A percentile compares a stretch with the other conserved stretches of the same genome.
Conservation (phyloP, 2,888 invertebrate genomes). For the Eupeodes luniger region DNA sequence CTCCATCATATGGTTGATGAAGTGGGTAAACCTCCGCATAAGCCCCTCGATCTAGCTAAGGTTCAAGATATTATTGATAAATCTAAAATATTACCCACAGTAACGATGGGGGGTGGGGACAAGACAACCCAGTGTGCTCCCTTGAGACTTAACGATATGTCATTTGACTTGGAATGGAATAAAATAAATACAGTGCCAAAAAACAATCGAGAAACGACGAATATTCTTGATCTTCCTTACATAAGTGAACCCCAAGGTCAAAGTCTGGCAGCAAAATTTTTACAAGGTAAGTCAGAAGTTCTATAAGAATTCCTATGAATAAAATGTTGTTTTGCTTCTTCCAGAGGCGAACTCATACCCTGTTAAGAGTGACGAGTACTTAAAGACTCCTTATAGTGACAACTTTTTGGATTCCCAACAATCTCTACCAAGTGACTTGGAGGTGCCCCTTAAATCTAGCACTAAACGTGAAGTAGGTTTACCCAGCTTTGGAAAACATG, state of each 20-base stretch:
- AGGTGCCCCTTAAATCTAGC: conserved; percentile 13
- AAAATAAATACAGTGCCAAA: conserved; percentile 47
- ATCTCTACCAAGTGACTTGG: conserved; percentile 31
- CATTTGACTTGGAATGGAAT: conserved; percentile 73
- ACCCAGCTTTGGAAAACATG: conserved; percentile 26
- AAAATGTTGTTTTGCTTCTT: not conserved
- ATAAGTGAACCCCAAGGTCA: conserved; percentile 17
- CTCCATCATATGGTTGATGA: conserved; percentile 76
- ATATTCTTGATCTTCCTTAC: conserved; percentile 29
- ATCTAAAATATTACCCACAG: conserved; percentile 56
- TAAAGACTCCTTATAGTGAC: conserved; percentile 40
- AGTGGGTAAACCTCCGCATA: conserved; percentile 71
- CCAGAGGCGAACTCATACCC: conserved; percentile 44
- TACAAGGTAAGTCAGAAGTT: conserved; percentile 39
- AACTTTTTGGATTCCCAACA: conserved; percentile 57
- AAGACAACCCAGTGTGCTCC: conserved; percentile 72
- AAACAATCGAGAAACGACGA: conserved; percentile 30
- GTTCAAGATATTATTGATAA: conserved; percentile 74
- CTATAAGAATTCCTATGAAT: not conserved
- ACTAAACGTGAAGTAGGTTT: conserved; percentile 63
- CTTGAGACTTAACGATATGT: conserved; percentile 71
- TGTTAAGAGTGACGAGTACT: conserved; percentile 33
- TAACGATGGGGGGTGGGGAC: conserved; percentile 59
- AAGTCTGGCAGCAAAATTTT: conserved; percentile 52
- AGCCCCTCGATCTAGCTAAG: conserved; percentile 66